A percentile compares a stretch with the other conserved stretches of the same genome.
These are phyloP conservation scores for Nasua narica DNA, from an alignment of 2,797 vertebrate genomes.

Conservation along the genomic window DNA sequence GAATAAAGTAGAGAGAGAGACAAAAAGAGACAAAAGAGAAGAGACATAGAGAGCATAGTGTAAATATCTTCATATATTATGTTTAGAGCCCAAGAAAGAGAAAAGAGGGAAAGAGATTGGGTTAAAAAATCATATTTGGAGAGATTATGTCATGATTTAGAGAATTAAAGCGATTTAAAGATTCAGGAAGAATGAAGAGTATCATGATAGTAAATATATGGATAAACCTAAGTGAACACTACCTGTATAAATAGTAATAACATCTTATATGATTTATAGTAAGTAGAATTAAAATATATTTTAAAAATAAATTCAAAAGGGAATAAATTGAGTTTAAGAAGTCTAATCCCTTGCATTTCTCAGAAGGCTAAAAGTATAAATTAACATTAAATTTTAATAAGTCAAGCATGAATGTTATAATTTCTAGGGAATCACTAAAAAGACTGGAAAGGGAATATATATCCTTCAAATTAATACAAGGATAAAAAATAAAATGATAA, in stretches of 20 bases:
- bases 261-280: neutral
- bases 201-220: neutral
- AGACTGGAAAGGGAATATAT: neutral
- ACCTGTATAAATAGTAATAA: neutral
- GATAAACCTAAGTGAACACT: neutral
- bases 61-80: neutral
- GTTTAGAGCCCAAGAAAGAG: neutral
- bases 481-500: neutral
- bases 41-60: neutral
- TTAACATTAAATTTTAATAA: neutral
- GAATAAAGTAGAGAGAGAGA: neutral
- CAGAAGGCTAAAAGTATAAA: neutral
- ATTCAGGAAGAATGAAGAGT: neutral
- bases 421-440: neutral
- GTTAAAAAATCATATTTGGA: neutral
- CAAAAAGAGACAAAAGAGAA: neutral
- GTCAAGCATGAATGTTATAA: neutral
- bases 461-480: neutral
- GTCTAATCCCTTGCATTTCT: neutral
- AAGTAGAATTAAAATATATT: neutral
- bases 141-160: neutral
- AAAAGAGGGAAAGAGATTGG: neutral
- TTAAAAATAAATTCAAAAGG: neutral
- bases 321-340: neutral
- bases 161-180: neutral